Conservation (phyloP, 2,113 vertebrate species). For the Geothlypis trichas region DNA sequence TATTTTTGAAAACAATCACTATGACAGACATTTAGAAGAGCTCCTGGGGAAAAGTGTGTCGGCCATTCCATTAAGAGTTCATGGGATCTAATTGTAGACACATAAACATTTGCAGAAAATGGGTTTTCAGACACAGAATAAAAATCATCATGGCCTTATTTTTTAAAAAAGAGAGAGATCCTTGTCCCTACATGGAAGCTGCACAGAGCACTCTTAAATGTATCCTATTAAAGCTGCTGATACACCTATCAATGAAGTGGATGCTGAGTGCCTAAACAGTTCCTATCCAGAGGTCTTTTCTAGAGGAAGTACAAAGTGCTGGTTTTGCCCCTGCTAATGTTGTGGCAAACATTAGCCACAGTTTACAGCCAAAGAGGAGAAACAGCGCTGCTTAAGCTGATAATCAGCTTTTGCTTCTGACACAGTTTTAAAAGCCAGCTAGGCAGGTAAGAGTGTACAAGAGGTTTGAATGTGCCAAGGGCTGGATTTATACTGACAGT, state of each 20-base stretch:
- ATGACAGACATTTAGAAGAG: not conserved
- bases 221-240: not conserved
- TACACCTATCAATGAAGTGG: not conserved
- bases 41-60: not conserved
- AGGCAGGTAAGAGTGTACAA: not conserved
- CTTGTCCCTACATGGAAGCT: not conserved
- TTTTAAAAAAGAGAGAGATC: not conserved
- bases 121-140: not conserved
- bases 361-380: not conserved
- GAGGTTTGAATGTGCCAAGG: not conserved
- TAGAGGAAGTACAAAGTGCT: not conserved
- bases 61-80: not conserved
- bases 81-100: not conserved
- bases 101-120: not conserved
- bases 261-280: not conserved
- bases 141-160: not conserved
- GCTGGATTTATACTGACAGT: conserved; percentile 7
- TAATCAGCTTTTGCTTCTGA: conserved; percentile 37
- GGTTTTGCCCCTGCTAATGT: not conserved
- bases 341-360: not conserved
- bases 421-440: not conserved
- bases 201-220: not conserved
- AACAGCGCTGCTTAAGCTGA: not conserved
- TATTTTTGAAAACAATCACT: not conserved
- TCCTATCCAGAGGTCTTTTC: not conserved